Conservation (phyloP, 37 sponge, comb jelly and placozoan species). For the Crambe crambe region DNA sequence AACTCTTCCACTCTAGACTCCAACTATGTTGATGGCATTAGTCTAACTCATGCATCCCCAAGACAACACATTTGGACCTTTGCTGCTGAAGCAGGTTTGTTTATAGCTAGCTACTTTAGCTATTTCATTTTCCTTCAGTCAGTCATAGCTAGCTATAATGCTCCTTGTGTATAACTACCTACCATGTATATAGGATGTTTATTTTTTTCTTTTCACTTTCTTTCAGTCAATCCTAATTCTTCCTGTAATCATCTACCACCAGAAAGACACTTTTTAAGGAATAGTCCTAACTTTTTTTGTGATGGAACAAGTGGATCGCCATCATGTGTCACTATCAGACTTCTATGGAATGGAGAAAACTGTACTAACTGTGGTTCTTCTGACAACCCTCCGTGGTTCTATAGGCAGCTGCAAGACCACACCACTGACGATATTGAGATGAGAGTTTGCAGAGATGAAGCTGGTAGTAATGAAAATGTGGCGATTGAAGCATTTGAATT, state of each 20-base stretch:
- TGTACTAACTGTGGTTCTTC: not conserved
- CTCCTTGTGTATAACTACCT: not conserved
- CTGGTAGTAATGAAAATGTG: no score
- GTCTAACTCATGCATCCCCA: slow-evolving; percentile 21
- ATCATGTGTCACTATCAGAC: not conserved
- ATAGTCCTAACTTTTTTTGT: no score
- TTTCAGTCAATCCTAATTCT: no score
- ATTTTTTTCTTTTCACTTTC: no score
- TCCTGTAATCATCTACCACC: slow-evolving; percentile 21
- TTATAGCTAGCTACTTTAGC: no score
- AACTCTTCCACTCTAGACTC: no score
- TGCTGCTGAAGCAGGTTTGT: no score
- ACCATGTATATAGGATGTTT: no score
- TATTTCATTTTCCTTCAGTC: no score
- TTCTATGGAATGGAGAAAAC: not conserved
- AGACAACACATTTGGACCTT: slow-evolving; percentile 32
- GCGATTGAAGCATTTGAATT: no score
- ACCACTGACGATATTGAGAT: slow-evolving; percentile 20
- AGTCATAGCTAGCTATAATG: not conserved
- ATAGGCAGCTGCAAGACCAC: not conserved
- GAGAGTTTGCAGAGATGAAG: not conserved
- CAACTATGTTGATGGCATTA: slow-evolving; percentile 33
- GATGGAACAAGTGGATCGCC: not conserved
- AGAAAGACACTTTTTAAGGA: not conserved
- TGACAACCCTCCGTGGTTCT: not conserved